phyloP scores from a whole-genome alignment of 2,113 vertebrate genomes.

The Chionomys nivalis region DNA sequence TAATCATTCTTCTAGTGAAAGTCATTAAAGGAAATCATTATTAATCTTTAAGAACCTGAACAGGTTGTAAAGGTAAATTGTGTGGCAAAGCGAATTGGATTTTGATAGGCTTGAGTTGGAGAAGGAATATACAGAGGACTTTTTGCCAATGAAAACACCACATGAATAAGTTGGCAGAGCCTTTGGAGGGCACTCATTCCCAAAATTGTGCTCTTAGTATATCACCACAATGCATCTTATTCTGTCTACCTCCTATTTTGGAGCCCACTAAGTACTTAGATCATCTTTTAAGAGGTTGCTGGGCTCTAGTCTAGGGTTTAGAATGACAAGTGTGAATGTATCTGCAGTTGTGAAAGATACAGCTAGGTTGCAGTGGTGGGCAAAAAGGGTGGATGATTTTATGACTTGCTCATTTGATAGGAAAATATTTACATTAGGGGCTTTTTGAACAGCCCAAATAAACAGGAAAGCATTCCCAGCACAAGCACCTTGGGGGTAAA shows the following conservation, averaged over 20 bases:
- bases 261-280: background rate
- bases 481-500: background rate
- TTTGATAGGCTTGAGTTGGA: background rate
- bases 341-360: background rate
- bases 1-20: background rate
- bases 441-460: constrained; percentile 23
- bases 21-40: background rate
- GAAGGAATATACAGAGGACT: background rate
- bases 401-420: background rate
- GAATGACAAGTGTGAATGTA: background rate
- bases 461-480: background rate
- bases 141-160: background rate
- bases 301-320: background rate
- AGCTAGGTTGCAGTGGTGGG: background rate
- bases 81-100: constrained; percentile 17
- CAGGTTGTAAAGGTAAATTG: background rate
- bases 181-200: background rate
- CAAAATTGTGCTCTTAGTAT: background rate
- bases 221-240: background rate
- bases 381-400: background rate
- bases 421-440: background rate
- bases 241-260: background rate
- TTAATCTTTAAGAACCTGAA: background rate
- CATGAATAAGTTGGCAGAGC: background rate
- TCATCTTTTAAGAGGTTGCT: background rate